Evolutionary conservation across 2,888 invertebrate genomes (phyloP).

Genomic region (Molanna angustata): DNA sequence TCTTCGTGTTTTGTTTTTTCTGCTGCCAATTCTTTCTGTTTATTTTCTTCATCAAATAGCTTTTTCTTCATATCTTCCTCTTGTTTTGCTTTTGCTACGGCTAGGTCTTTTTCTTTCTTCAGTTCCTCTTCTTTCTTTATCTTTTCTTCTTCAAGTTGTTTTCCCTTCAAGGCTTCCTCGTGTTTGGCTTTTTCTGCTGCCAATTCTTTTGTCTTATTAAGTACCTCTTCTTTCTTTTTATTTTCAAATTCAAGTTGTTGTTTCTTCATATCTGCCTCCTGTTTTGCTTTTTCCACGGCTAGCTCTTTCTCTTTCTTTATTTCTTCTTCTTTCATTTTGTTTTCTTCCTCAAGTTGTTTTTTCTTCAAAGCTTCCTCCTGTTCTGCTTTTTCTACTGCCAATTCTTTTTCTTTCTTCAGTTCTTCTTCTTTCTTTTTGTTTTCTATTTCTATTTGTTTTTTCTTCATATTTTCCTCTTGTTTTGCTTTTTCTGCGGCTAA

Average conservation of each 20-base stretch:
- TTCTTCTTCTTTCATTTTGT: slow-evolving; percentile 13
- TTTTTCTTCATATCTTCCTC: not conserved
- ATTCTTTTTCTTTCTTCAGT: slow-evolving; percentile 1
- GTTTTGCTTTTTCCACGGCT: slow-evolving; percentile 7
- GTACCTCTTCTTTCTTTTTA: slow-evolving; percentile 34
- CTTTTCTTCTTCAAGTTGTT: slow-evolving; percentile 24
- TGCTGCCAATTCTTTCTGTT: not conserved
- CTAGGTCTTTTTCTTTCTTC: slow-evolving; percentile 33
- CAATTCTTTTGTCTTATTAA: slow-evolving; percentile 18
- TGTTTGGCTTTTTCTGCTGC: slow-evolving; percentile 8
- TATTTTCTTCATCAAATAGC: not conserved
- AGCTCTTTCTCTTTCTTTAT: slow-evolving; percentile 32
- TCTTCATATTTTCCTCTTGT: slow-evolving; percentile 35
- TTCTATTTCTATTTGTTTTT: slow-evolving; percentile 18
- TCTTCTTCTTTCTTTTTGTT: not conserved
- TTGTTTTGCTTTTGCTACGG: not conserved
- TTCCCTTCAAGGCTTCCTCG: slow-evolving; percentile 29
- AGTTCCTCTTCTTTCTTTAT: slow-evolving; percentile 31
- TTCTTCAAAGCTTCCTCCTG: slow-evolving; percentile 8
- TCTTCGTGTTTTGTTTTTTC: slow-evolving; percentile 8
- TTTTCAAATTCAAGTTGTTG: slow-evolving; percentile 29
- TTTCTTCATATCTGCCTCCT: slow-evolving; percentile 6
- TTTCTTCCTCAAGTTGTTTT: slow-evolving; percentile 29
- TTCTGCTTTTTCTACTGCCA: slow-evolving; percentile 7
- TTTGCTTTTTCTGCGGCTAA: slow-evolving; percentile 25